Evolutionary conservation across 2,797 vertebrate genomes (phyloP), one percentile per base, ranked within the genome.

Genomic region (Gymnothorax javanicus): DNA sequence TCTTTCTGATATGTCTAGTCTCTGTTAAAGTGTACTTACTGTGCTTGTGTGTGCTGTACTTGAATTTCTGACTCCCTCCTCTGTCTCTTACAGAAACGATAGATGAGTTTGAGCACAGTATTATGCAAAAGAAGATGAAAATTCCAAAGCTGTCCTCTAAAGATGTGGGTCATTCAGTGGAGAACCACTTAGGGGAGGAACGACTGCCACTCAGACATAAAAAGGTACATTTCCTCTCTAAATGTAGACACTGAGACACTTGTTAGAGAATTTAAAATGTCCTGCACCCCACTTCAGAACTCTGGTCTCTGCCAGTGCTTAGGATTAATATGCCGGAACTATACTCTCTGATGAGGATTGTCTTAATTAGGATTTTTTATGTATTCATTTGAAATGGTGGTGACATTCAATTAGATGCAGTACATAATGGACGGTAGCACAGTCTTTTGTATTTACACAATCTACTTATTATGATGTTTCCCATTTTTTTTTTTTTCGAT

Each of bases 41-140:
- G n/a, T 84, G 59, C 54, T 3, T 64, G 54, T 62, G 69, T 86
- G 25, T 57, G 52, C 56, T 84, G 50, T 3, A 84, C 62, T 62
- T 69, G 67, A 50, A 5, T 85, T 92, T 92, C 88, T 95, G 88
- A 92, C 94, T 95, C 93, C 94, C 93, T 94, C 93, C 92, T 89
- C 94, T 89, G 91, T 88, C 92, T 54, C 94, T 94, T 94, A 82
- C 95, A 99, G 98, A 99, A 95, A 97, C 97, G 95, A 96, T 99
- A 97, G 97, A 98, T 94, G 98, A 99, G 95, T 97, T 99, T 97
- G 98, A 99, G 96, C 97, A 98, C 93, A 97, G 97, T 96, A 97
- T 99, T 97, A 98, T 98, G 96, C 98, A 99, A 97, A 99, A 99
- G 97, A 99, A 99, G 97, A 99, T 99, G 96, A 99, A 99, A 98